Base-by-base conservation (phyloP, 2,113 vertebrate species). In the Podarcis cretensis region DNA sequence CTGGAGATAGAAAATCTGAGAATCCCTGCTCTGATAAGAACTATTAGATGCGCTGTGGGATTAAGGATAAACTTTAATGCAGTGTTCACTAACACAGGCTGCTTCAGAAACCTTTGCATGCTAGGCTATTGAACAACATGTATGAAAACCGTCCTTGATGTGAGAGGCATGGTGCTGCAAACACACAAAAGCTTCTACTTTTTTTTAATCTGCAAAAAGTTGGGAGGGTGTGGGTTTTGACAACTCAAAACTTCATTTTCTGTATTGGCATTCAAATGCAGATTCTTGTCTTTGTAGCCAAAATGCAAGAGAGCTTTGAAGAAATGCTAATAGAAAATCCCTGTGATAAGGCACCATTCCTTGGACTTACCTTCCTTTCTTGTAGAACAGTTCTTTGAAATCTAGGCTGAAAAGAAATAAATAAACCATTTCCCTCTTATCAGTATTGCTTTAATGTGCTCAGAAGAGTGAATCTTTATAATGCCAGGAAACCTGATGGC, bases 251-350 rank as follows among this genome's bases (percentile, higher is more conserved):
- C 87, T 94, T 92, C 5, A 32, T 93, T 93, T 90, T 84, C 74
- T 82, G 37, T 74, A 66, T 89, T 81, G 78, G 71, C 32, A 93
- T 95, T 95, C 86, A 94, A 75, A 95, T 94, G 92, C 87, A 93
- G 90, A 95, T 96, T 94, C 71, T 84, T 89, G 54, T 79, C 92
- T 95, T 95, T 90, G 87, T 94, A 87, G 89, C 90, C 37, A 18
- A 88, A 86, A 88, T 68, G 40, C 90, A 92, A 94, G 75, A 78
- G 32, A 86, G 80, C 91, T 95, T 92, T 94, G 93, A 94, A 93
- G 84, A 93, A 93, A 96, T 93, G 93, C 76, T 96, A 93, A 92
- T 95, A 91, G 65, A 88, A 92, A 66, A 85, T 63, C 69, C 40
- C 69, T 57, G 23, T 91, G 93, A 91, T 92, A 91, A 92, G 57